phyloP scores from a whole-genome alignment of 2,888 invertebrate genomes.

The Phymatocera aterrima region DNA sequence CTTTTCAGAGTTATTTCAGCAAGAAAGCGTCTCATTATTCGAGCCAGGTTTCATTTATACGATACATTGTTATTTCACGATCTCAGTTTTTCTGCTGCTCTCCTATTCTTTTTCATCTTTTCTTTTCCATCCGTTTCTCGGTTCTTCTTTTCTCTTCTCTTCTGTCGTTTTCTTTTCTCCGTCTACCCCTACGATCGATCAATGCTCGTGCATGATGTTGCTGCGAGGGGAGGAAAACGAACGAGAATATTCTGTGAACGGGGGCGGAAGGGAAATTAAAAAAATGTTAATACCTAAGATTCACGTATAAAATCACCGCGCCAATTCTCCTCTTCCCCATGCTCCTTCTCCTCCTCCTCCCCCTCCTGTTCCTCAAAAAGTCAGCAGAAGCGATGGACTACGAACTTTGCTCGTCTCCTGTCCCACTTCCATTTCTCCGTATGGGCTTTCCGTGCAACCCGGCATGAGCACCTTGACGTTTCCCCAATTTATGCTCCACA shows the following conservation, averaged over 20 bases:
- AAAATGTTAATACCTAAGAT: neutral
- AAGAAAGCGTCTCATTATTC: conserved; percentile 12
- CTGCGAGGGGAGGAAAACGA: too few species aligned
- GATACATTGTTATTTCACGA: neutral
- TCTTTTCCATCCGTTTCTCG: neutral
- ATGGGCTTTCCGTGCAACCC: neutral
- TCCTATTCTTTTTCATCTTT: neutral
- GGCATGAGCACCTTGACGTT: conserved; percentile 32
- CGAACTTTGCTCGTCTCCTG: conserved; percentile 30
- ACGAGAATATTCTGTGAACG: neutral
- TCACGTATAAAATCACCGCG: too few species aligned
- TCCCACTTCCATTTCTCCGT: neutral
- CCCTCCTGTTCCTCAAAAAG: neutral
- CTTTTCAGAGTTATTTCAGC: neutral
- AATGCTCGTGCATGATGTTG: neutral
- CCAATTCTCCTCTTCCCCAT: too few species aligned
- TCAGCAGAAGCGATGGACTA: conserved; percentile 38
- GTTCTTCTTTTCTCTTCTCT: neutral
- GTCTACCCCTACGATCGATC: neutral
- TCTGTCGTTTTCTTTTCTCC: neutral
- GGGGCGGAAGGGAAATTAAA: neutral
- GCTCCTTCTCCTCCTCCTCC: too few species aligned
- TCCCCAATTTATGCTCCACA: conserved; percentile 45
- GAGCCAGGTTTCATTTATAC: conserved; percentile 4
- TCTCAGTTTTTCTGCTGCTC: conserved; percentile 7